Percentiles rank a stretch among this genome's conserved stretches.
Evolutionary conservation across 2,888 invertebrate genomes (phyloP).

Genomic region (Piscicola geometra): DNA sequence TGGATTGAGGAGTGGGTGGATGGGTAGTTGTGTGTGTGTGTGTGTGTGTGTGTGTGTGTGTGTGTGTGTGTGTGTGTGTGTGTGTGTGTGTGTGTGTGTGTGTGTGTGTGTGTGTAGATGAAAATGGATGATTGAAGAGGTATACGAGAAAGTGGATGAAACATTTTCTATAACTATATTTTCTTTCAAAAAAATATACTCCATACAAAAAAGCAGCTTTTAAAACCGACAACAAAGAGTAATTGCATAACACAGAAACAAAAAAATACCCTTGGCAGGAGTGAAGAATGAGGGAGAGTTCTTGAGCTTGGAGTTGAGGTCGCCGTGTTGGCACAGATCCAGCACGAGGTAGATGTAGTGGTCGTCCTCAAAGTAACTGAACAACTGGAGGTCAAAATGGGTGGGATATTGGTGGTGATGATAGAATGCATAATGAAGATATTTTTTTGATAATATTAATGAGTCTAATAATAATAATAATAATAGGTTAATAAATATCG

Average conservation of each 20-base stretch:
- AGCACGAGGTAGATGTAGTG: constrained; percentile 87
- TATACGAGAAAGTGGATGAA: no score
- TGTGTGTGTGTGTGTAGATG: no score
- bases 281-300: constrained; percentile 55
- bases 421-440: no score
- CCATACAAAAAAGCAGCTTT: background rate
- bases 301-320: constrained; percentile 78
- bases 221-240: no score
- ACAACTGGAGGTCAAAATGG: constrained; percentile 59
- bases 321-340: constrained; percentile 87
- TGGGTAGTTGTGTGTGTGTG: background rate
- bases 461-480: no score
- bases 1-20: background rate
- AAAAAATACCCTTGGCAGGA: constrained; percentile 60
- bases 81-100: no score
- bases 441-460: no score
- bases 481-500: no score
- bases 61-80: no score
- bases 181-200: background rate
- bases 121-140: no score
- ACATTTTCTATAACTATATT: no score
- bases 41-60: no score
- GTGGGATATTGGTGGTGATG: background rate
- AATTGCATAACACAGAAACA: background rate
- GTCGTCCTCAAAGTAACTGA: constrained; percentile 83